Evolutionary conservation across 1,140 invertebrate genomes (phyloP).

Genomic region (Megalonaias nervosa): DNA sequence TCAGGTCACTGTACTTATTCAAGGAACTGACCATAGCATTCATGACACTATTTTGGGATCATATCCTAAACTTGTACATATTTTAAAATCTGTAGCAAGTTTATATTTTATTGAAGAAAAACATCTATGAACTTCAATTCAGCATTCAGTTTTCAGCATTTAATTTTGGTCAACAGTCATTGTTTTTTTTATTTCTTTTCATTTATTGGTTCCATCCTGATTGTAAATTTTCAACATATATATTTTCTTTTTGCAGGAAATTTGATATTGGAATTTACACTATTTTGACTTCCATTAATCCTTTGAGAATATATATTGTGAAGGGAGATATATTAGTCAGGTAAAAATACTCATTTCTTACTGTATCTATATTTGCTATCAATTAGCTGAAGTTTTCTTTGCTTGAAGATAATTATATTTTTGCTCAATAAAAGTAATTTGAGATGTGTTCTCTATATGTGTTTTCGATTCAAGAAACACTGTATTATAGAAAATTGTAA

Average conservation of each 20-base stretch:
- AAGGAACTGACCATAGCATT: no score
- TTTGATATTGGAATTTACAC: slow-evolving; percentile 98
- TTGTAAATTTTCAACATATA: not conserved
- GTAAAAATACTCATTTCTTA: slow-evolving; percentile 67
- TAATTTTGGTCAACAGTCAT: no score
- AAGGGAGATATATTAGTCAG: slow-evolving; percentile 91
- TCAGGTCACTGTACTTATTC: no score
- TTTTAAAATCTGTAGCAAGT: no score
- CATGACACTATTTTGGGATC: no score
- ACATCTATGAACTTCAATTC: not conserved
- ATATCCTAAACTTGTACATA: no score
- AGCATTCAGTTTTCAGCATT: not conserved
- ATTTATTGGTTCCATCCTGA: not conserved
- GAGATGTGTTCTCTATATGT: not conserved
- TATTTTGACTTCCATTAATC: slow-evolving; percentile 91
- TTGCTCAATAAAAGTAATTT: not conserved
- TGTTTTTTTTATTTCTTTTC: no score
- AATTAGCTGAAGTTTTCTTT: not conserved
- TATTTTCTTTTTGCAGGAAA: slow-evolving; percentile 76
- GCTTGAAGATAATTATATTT: not conserved
- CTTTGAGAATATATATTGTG: slow-evolving; percentile 90
- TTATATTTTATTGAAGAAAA: not conserved
- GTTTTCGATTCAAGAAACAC: no score
- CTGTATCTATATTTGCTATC: not conserved
- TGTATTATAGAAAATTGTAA: no score